Percentiles rank a stretch among this genome's conserved stretches.
phyloP scores from a whole-genome alignment of 2,888 invertebrate species.

The Campoplex capitator region DNA sequence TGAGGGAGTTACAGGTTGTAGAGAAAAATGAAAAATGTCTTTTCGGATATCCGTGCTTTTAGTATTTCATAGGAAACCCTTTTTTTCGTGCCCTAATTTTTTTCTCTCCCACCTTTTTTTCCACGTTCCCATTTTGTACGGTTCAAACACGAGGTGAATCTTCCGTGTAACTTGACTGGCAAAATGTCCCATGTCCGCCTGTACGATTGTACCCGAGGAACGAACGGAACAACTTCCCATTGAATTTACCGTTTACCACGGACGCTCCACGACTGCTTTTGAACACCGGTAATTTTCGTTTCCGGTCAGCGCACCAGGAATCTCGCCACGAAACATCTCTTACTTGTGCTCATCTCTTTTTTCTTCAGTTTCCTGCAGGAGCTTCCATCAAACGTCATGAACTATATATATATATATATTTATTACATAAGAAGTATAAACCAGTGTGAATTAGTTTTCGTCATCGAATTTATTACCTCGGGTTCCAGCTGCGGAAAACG shows the following conservation, averaged over 20 bases:
- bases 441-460: conserved; percentile 36
- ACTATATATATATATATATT: conserved; percentile 19
- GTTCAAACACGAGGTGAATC: conserved; percentile 41
- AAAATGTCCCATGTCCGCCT: conserved; percentile 53
- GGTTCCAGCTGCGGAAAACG: conserved; percentile 20
- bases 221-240: conserved; percentile 57
- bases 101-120: conserved; percentile 27
- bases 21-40: conserved; percentile 55
- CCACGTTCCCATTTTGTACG: conserved; percentile 39
- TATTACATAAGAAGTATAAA: not conserved
- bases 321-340: conserved; percentile 54
- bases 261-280: conserved; percentile 6
- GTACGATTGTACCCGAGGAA: conserved; percentile 52
- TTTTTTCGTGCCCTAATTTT: conserved; percentile 14
- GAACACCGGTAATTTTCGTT: conserved; percentile 63
- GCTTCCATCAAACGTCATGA: conserved; percentile 15
- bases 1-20: conserved; percentile 27
- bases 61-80: conserved; percentile 36
- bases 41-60: conserved; percentile 34
- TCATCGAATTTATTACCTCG: conserved; percentile 13
- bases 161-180: conserved; percentile 49
- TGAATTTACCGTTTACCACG: conserved; percentile 64
- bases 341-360: conserved; percentile 11
- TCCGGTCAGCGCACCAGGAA: conserved; percentile 62
- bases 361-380: conserved; percentile 36